Conservation (phyloP, 2,113 vertebrate genomes). For the Scartelaos histophorus region DNA sequence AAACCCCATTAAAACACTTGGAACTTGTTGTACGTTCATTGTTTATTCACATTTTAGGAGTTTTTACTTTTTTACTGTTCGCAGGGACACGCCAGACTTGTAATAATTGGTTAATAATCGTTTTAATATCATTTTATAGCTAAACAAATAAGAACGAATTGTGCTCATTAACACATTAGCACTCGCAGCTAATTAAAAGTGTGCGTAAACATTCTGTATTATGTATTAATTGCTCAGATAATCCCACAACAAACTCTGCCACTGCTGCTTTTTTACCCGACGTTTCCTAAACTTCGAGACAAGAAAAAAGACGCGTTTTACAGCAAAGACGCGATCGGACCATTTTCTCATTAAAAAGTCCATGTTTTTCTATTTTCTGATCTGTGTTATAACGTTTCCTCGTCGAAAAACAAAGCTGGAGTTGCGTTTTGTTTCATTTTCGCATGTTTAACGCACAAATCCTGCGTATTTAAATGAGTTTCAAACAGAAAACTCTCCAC, state of each 20-base stretch:
- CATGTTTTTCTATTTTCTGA: no score
- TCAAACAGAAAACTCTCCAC: no score
- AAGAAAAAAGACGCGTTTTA: background rate
- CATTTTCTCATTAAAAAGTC: no score
- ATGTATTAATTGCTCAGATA: background rate
- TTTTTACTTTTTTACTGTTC: background rate
- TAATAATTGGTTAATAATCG: conserved; percentile 13
- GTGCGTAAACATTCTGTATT: background rate
- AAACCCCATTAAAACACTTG: background rate
- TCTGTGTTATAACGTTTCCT: no score
- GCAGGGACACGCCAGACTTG: background rate
- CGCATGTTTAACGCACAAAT: no score
- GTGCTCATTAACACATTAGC: background rate
- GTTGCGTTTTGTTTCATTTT: no score
- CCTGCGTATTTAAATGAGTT: no score
- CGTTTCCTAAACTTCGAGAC: background rate
- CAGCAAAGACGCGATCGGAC: no score
- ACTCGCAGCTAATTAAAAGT: background rate
- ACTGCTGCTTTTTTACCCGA: background rate
- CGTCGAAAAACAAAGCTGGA: no score
- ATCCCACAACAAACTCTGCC: background rate
- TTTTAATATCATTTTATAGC: conserved; percentile 21
- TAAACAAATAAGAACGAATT: background rate
- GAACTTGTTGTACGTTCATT: background rate
- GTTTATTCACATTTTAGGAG: background rate